Evolutionary conservation across 2,113 vertebrate genomes (phyloP), one percentile per base, ranked within the genome.

Genomic region (Hydrochoerus hydrochaeris): DNA sequence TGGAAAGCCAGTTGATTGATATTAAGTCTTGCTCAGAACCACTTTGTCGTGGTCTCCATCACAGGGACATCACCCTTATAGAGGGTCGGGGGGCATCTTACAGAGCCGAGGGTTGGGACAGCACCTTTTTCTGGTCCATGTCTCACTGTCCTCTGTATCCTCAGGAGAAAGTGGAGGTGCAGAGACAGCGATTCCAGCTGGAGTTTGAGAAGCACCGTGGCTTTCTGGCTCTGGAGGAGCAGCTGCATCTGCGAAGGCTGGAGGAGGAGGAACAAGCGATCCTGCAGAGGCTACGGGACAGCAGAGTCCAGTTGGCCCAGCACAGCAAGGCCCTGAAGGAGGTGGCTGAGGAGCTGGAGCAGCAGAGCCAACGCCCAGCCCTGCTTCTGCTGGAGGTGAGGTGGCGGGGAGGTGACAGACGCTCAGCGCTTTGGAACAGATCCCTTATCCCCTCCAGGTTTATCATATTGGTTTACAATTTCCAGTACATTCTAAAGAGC

Each of bases 111-210:
- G 16, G 7, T 7, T 24, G 11, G 30, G 30, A 26, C 5, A 0
- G 0, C 28, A n/a, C 14, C 2, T 35, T 5, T 24, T 38, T 20
- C n/a, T 7, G 1, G 35, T 49, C 35, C 3, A 2, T 0, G 1
- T 3, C 46, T 52, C 7, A 0, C 54, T 30, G 65, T 1, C 32
- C 0, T 20, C 30, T 19, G 0, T 49, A 57, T 92, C 28, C 3
- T 46, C 88, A 98, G 98, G 97, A 98, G 73, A 98, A 96, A 19
- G 96, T 98, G 38, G 97, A 98, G 32, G 62, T 3, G 6, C 96
- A 95, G 63, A 90, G 96, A 49, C 97, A 97, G 24, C n/a, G 90
- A 35, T 96, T 98, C 94, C 24, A 94, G 49, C 7, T 88, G 57
- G 98, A 98, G 78, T 98, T 98, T 77, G 97, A 97, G 85, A 98